Evolutionary conservation across 2,888 invertebrate genomes (phyloP), one percentile per base, ranked within the genome.

Genomic region (Tachystola acroxantha): DNA sequence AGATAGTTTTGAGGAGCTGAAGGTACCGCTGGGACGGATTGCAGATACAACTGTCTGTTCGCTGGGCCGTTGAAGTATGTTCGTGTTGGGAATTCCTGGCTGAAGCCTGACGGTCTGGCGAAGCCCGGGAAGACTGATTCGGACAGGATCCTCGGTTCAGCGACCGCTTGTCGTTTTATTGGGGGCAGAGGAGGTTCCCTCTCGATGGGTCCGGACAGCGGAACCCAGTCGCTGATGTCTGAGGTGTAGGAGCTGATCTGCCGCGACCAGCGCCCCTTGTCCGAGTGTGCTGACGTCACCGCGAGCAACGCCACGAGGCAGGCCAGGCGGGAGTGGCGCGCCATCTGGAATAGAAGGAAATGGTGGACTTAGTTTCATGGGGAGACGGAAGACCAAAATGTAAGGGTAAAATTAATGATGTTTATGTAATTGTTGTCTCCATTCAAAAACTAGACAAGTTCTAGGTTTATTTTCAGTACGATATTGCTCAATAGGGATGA

Each of bases 201-300:
- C 16, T 81, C 78, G 5, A 73, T 48, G 0, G 86, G 81, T 1
- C 66, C 72, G 1, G 74, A 43, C 0, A 86, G 57, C 0, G 86
- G 86, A 7, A 85, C 77, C 86, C 86, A 86, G 62, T 86, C 86
- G 44, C 80, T 64, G 37, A 80, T 77, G 45, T 84, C 86, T 12
- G 85, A 64, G 19, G 79, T 85, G 53, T 85, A 84, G 4, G 82
- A 68, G 63, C 84, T 84, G 62, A 86, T 78, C 47, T 86, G 86
- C 7, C 86, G 71, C 10, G 86, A 86, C 86, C 86, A 86, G 62
- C 86, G 66, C n/a, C 71, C 53, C 45, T 75, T 74, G 26, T 73
- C 72, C 42, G 66, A 69, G 7, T 61, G 64, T 36, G 71, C 56
- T 46, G 63, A 48, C 37, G 67, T 57, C 40, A 61, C 48, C 16